Evolutionary conservation across 1,140 invertebrate genomes (phyloP).

Genomic region (Portunus trituberculatus): DNA sequence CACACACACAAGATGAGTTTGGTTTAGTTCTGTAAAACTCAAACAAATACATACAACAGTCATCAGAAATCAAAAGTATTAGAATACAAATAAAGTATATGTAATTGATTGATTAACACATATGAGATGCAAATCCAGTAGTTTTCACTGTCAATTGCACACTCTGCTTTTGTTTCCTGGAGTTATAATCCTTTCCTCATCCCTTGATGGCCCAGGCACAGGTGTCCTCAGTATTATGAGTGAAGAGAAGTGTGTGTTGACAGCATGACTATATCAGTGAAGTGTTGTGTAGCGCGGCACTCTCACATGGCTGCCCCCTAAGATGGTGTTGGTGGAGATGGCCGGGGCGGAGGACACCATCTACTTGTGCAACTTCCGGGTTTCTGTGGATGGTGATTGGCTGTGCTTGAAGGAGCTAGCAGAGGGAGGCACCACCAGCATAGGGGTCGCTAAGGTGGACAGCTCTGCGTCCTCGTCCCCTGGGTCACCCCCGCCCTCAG

Average conservation of each 20-base stretch:
- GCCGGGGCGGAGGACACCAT: slow-evolving; percentile 88
- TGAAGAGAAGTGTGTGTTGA: slow-evolving; percentile 30
- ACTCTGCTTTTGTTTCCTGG: background rate
- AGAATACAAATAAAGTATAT: too few relatives aligned
- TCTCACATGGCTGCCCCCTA: slow-evolving; percentile 57
- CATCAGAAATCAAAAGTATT: too few relatives aligned
- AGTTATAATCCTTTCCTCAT: slow-evolving; percentile 25
- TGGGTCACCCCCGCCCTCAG: slow-evolving; percentile 66
- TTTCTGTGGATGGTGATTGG: slow-evolving; percentile 98
- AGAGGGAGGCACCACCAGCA: slow-evolving; percentile 85
- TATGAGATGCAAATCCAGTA: too few relatives aligned
- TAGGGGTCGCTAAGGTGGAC: slow-evolving; percentile 63
- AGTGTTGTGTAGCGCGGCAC: background rate
- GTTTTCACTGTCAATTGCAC: too few relatives aligned
- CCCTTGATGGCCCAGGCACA: slow-evolving; percentile 41
- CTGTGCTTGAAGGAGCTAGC: slow-evolving; percentile 96
- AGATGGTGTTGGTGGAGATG: slow-evolving; percentile 77
- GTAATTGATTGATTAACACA: too few relatives aligned
- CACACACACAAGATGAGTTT: too few relatives aligned
- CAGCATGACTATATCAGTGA: background rate
- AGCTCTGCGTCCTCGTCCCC: slow-evolving; percentile 73
- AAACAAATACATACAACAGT: too few relatives aligned
- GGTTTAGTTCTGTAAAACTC: too few relatives aligned
- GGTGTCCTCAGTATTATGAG: slow-evolving; percentile 36
- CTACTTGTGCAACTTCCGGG: slow-evolving; percentile 97